Conservation (phyloP, 23 tunicate genomes). For the Ascidia mentula region DNA sequence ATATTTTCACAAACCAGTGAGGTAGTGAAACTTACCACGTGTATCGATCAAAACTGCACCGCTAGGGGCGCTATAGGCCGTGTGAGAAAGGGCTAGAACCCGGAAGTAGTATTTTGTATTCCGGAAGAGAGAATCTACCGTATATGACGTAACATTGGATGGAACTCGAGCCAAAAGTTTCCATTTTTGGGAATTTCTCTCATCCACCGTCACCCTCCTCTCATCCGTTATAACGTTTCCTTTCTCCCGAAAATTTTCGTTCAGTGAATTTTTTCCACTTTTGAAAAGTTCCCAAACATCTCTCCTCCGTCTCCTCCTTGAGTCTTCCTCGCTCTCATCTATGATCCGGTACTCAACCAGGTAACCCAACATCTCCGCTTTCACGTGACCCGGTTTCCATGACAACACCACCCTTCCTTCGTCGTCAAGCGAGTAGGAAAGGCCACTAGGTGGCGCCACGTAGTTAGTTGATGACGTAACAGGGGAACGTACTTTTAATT, state of each 20-base stretch:
- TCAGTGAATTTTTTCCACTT: too few species aligned
- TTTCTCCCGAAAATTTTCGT: background rate
- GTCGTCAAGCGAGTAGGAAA: conserved; percentile 24
- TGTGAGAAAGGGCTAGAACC: conserved; percentile 47
- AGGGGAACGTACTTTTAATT: too few species aligned
- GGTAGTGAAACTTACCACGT: conserved; percentile 42
- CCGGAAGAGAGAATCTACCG: conserved; percentile 34
- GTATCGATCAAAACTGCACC: conserved; percentile 43
- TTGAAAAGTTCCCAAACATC: too few species aligned
- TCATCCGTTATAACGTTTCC: background rate
- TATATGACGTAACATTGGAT: conserved; percentile 38
- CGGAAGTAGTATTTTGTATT: conserved; percentile 63
- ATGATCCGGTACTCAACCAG: conserved; percentile 48
- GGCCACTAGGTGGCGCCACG: conserved; percentile 47
- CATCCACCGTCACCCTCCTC: background rate
- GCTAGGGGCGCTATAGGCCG: conserved; percentile 61
- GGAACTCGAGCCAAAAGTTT: conserved; percentile 34
- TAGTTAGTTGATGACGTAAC: background rate
- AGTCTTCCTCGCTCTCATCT: background rate
- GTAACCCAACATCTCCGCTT: conserved; percentile 47
- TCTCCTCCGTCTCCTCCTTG: background rate
- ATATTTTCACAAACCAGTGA: too few species aligned
- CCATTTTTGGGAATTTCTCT: conserved; percentile 28
- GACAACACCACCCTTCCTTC: conserved; percentile 39
- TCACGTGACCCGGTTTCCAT: conserved; percentile 49